phyloP scores from a whole-genome alignment of 2,888 invertebrate genomes.

The Andrena trimmerana region DNA sequence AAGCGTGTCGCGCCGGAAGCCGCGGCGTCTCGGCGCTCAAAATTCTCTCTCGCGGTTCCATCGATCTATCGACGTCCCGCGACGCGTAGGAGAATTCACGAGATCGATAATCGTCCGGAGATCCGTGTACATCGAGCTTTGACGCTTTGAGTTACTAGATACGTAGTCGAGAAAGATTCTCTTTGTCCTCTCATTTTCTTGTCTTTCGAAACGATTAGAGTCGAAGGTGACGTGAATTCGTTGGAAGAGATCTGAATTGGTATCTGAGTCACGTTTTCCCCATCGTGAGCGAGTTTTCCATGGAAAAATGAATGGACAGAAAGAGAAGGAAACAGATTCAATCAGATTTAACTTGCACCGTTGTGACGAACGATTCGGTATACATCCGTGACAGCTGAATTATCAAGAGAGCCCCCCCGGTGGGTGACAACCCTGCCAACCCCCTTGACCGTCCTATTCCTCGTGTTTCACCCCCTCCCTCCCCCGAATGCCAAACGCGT shows the following conservation, averaged over 20 bases:
- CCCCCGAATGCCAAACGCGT: conserved; percentile 84
- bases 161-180: neutral
- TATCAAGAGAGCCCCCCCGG: conserved; percentile 77
- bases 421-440: conserved; percentile 78
- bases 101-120: neutral
- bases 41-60: conserved; percentile 7
- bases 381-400: conserved; percentile 71
- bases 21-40: neutral
- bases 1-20: neutral
- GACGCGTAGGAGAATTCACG: neutral
- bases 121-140: too few species aligned
- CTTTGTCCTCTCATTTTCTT: conserved; percentile 6
- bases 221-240: neutral
- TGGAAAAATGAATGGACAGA: conserved; percentile 26
- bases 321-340: conserved; percentile 48
- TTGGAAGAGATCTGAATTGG: neutral
- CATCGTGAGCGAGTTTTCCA: conserved; percentile 68
- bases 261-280: conserved; percentile 50
- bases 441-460: conserved; percentile 81
- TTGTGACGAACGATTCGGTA: conserved; percentile 60
- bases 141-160: too few species aligned
- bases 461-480: conserved; percentile 84
- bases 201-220: neutral
- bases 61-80: neutral
- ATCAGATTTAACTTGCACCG: conserved; percentile 67